Evolutionary conservation across 2,888 invertebrate species (phyloP).

Genomic region (Penaeus monodon): DNA sequence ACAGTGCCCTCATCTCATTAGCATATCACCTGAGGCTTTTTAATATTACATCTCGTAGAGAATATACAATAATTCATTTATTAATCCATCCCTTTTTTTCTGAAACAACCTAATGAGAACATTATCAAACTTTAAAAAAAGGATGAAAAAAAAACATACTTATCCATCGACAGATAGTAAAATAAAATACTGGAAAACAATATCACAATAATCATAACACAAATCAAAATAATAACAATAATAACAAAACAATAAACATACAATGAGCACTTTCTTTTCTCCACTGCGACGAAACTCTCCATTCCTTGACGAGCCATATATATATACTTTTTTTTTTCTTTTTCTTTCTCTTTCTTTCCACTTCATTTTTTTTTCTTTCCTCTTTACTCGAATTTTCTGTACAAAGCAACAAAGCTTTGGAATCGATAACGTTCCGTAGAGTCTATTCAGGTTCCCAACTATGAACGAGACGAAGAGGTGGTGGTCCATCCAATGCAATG

Average conservation of each 20-base stretch:
- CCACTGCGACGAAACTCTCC: no score
- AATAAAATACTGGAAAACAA: no score
- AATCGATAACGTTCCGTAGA: conserved; percentile 4
- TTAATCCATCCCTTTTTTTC: conserved; percentile 13
- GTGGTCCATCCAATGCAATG: conserved; percentile 13
- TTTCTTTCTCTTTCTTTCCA: no score
- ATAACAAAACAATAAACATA: background rate
- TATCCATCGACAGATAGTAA: conserved; percentile 10
- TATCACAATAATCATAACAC: background rate
- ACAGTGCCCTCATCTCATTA: conserved; percentile 53
- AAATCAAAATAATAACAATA: background rate
- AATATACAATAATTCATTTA: conserved; percentile 46
- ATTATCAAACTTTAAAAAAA: conserved; percentile 20
- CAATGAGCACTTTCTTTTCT: no score
- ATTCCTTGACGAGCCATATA: no score
- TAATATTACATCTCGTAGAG: conserved; percentile 44
- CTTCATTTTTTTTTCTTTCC: background rate
- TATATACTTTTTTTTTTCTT: no score
- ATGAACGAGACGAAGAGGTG: conserved; percentile 17
- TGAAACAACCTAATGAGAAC: conserved; percentile 51
- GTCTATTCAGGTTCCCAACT: conserved; percentile 28
- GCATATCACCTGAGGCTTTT: conserved; percentile 56
- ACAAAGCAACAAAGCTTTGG: background rate
- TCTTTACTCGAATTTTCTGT: conserved; percentile 27
- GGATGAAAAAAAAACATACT: conserved; percentile 30